These are phyloP conservation scores for Astropecten irregularis DNA, from an alignment of 53 echinoderm and acorn worm species.

Conservation along the genomic window DNA sequence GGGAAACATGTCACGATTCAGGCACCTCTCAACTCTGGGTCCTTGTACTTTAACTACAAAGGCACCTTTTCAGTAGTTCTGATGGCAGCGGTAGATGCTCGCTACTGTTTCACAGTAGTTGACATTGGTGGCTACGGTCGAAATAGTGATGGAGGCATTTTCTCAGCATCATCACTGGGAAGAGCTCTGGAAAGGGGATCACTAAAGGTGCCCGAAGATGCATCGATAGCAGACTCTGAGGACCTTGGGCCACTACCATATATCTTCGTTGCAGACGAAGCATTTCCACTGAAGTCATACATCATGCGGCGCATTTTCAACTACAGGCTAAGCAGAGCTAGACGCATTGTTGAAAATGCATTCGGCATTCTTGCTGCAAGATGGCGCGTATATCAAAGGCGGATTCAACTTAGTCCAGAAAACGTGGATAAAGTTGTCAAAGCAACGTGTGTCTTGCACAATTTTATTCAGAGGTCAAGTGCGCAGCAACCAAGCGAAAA, in stretches of 20 bases:
- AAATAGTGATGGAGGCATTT: too few relatives aligned
- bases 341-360: slow-evolving; percentile 13
- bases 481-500: too few relatives aligned
- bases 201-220: too few relatives aligned
- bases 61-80: slow-evolving; percentile 44
- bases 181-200: too few relatives aligned
- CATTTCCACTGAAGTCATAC: slow-evolving; percentile 13
- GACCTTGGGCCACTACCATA: too few relatives aligned
- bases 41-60: slow-evolving; percentile 58
- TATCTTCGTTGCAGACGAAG: slow-evolving; percentile 44
- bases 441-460: slow-evolving; percentile 35
- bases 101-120: slow-evolving; percentile 43
- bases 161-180: too few relatives aligned
- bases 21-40: slow-evolving; percentile 30
- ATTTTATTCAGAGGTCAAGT: too few relatives aligned
- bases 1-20: slow-evolving; percentile 53
- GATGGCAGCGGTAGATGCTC: slow-evolving; percentile 55
- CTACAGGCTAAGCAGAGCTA: slow-evolving; percentile 33
- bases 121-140: slow-evolving; percentile 44
- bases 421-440: background rate
- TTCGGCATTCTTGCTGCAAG: slow-evolving; percentile 37
- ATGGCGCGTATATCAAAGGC: slow-evolving; percentile 8
- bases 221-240: too few relatives aligned
- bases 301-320: slow-evolving; percentile 58
- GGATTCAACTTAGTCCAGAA: background rate